Evolutionary conservation across 2,113 vertebrate genomes (phyloP).

Genomic region (Catharus fuscescens): DNA sequence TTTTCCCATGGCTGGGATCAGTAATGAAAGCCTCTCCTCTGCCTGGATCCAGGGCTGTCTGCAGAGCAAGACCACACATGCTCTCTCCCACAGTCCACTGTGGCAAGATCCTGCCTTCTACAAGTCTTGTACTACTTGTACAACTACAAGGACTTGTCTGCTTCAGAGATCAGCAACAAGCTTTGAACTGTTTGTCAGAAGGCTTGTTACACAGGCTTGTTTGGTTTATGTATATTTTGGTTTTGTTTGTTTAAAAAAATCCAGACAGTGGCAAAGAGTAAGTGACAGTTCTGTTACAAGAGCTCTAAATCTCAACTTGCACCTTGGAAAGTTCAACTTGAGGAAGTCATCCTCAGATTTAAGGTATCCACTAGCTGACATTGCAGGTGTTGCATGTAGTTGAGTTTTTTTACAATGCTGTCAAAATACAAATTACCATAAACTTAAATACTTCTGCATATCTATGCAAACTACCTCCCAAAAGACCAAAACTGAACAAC

Average conservation of each 20-base stretch:
- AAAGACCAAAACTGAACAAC: background rate
- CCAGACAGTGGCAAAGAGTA: background rate
- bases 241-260: background rate
- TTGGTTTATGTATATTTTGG: background rate
- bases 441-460: background rate
- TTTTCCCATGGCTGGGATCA: conserved; percentile 36
- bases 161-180: background rate
- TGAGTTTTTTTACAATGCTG: background rate
- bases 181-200: background rate
- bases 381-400: background rate
- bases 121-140: background rate
- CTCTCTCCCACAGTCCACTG: background rate
- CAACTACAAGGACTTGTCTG: background rate
- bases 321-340: background rate
- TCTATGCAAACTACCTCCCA: background rate
- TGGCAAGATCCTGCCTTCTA: background rate
- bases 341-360: background rate
- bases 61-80: conserved; percentile 38
- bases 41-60: background rate
- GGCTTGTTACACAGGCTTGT: background rate
- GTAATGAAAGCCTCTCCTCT: background rate
- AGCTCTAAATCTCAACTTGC: background rate
- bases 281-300: background rate
- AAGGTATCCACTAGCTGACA: background rate
- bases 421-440: background rate